These are phyloP conservation scores for Lissocephala sabroskyi DNA, from an alignment of 2,888 invertebrate species.

Conservation along the genomic window DNA sequence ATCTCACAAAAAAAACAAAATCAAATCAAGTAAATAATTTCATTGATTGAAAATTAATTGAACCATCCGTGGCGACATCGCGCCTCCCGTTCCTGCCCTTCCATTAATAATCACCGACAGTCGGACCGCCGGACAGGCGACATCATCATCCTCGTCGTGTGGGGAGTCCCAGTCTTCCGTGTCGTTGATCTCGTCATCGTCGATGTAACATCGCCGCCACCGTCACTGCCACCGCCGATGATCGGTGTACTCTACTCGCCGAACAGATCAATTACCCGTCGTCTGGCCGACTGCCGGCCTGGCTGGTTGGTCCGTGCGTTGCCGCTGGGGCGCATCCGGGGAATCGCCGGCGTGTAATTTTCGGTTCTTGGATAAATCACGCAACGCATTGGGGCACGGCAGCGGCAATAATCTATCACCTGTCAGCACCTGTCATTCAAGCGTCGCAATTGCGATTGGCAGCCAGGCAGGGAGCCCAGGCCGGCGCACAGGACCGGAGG, in stretches of 20 bases:
- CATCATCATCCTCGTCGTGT: too few species aligned
- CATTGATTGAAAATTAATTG: too few species aligned
- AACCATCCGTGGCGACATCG: too few species aligned
- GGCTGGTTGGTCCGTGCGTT: conserved; percentile 11
- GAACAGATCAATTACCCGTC: conserved; percentile 59
- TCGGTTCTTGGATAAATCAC: conserved; percentile 55
- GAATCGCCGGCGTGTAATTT: conserved; percentile 27
- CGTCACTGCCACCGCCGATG: conserved; percentile 13
- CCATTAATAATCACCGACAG: too few species aligned
- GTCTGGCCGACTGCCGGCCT: neutral
- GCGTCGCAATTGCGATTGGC: conserved; percentile 67
- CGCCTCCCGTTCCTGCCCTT: too few species aligned
- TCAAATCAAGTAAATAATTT: too few species aligned
- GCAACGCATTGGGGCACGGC: conserved; percentile 26
- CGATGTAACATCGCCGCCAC: conserved; percentile 61
- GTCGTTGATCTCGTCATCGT: too few species aligned
- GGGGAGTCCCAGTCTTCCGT: too few species aligned
- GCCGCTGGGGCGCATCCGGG: conserved; percentile 3
- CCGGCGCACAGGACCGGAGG: neutral
- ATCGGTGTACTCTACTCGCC: conserved; percentile 10
- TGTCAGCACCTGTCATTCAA: conserved; percentile 73
- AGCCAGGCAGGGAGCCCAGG: conserved; percentile 23
- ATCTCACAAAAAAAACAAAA: too few species aligned
- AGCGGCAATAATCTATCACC: conserved; percentile 70
- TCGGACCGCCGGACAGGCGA: too few species aligned